A percentile compares a stretch with the other conserved stretches of the same genome.
Evolutionary conservation across 1,140 invertebrate genomes (phyloP).

Genomic region (Drosophila kikkawai): DNA sequence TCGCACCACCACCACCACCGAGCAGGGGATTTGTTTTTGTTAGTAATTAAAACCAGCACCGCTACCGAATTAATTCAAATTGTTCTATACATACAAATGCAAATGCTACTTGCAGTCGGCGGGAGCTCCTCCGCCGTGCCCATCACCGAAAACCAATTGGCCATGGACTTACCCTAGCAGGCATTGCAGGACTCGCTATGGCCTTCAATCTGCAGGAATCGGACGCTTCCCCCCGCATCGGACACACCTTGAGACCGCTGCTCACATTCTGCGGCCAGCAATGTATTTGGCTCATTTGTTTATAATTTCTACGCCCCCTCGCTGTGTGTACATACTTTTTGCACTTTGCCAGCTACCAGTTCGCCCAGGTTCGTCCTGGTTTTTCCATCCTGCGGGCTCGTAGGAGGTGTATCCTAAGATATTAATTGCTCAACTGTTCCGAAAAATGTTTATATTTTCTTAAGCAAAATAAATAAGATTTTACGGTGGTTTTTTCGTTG

Average conservation of each 20-base stretch:
- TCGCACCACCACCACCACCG: background rate
- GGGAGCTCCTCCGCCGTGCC: slow-evolving; percentile 2
- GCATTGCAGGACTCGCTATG: background rate
- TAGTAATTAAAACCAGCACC: slow-evolving; percentile 44
- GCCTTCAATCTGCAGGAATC: slow-evolving; percentile 3
- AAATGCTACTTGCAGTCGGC: slow-evolving; percentile 1
- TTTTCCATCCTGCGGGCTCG: background rate
- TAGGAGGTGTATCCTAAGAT: no score
- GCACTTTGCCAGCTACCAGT: slow-evolving; percentile 6
- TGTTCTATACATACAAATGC: slow-evolving; percentile 9
- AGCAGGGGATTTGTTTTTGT: slow-evolving; percentile 22
- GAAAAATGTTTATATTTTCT: background rate
- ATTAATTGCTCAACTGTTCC: background rate
- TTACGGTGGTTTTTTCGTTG: slow-evolving; percentile 47
- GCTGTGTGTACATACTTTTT: slow-evolving; percentile 43
- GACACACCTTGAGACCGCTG: slow-evolving; percentile 22
- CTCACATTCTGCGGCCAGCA: slow-evolving; percentile 24
- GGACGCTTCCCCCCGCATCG: slow-evolving; percentile 13
- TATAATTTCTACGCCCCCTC: slow-evolving; percentile 42
- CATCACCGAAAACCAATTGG: slow-evolving; percentile 20
- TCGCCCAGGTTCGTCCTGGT: background rate
- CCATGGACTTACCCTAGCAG: slow-evolving; percentile 25
- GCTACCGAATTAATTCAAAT: slow-evolving; percentile 15
- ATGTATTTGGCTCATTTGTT: slow-evolving; percentile 31
- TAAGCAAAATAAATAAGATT: slow-evolving; percentile 18